A percentile compares a stretch with the other conserved stretches of the same genome.
Conservation (phyloP, 2,797 vertebrate species). For the Phoxinus dragarum region DNA sequence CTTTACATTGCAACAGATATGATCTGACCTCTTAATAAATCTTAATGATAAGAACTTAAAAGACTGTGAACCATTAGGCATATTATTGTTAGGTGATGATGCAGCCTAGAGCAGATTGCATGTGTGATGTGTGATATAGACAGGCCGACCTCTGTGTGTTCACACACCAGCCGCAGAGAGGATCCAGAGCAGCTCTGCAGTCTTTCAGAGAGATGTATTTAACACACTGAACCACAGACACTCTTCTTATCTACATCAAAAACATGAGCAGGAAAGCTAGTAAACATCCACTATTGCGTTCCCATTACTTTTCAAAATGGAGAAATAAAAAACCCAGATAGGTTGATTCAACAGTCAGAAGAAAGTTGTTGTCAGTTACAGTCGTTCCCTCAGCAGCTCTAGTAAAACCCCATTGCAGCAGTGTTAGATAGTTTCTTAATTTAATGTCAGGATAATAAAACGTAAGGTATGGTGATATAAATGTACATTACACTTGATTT, state of each 20-base stretch:
- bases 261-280: neutral
- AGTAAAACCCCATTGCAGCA: neutral
- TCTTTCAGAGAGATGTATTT: slow-evolving; percentile 42
- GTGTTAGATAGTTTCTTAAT: neutral
- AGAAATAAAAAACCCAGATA: too few relatives aligned
- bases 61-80: too few relatives aligned
- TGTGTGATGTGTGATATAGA: too few relatives aligned
- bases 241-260: slow-evolving; percentile 66
- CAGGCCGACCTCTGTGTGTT: slow-evolving; percentile 41
- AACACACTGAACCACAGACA: slow-evolving; percentile 68
- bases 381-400: too few relatives aligned
- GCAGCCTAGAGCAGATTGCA: too few relatives aligned
- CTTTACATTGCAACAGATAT: neutral
- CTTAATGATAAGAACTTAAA: too few relatives aligned
- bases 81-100: too few relatives aligned
- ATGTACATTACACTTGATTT: too few relatives aligned
- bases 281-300: too few relatives aligned
- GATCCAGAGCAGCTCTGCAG: slow-evolving; percentile 74
- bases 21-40: slow-evolving; percentile 16
- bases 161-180: slow-evolving; percentile 76
- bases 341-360: too few relatives aligned
- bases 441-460: neutral
- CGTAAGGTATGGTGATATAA: neutral
- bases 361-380: too few relatives aligned
- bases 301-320: too few relatives aligned